Evolutionary conservation across 1,140 invertebrate genomes (phyloP), one percentile per base, ranked within the genome.

Genomic region (Ruditapes philippinarum): DNA sequence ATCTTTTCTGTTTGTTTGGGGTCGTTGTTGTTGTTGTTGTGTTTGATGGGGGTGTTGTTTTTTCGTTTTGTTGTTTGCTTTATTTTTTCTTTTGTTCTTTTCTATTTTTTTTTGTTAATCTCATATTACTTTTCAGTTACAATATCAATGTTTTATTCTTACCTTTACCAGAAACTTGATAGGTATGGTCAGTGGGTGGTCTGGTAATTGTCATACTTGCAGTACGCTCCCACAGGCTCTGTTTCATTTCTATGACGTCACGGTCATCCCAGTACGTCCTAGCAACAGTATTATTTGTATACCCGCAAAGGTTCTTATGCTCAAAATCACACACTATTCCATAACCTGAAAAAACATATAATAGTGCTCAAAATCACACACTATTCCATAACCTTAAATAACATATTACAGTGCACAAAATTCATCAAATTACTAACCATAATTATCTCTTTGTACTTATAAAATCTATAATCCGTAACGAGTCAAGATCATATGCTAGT

Each of bases 271-370:
- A 83, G 36, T 83, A 68, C 0, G 62, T 68, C 80, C 33, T 83
- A 1, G 80, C 33, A 28, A 40, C 4, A 14, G 81, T 70, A 4
- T 17, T 9, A 45, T 84, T 84, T 7, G 36, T 68, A 28, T 84
- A 84, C 9, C 81, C 81, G 73, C 81, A 84, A 22, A 84, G 7
- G 22, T 70, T 51, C 9, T 5, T 5, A 54, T 84, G 11, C 28
- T 84, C 81, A 33, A 84, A 84, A 49, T 84, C 65, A 36, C 81
- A 84, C 17, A 51, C 65, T 36, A 84, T 73, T 25, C 81, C 81
- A 84, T 84, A 51, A 12, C 65, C 81, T 84, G 22, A 7, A 42
- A 68, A 42, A 42, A 4, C 9, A 40, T 45, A 45, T 45, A n/a
- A n/a, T n/a, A n/a, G n/a, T 84, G 11, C 28, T 84, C 81, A 33